These are phyloP conservation scores for Plectropomus leopardus DNA, from an alignment of 2,113 vertebrate genomes.

Conservation along the genomic window DNA sequence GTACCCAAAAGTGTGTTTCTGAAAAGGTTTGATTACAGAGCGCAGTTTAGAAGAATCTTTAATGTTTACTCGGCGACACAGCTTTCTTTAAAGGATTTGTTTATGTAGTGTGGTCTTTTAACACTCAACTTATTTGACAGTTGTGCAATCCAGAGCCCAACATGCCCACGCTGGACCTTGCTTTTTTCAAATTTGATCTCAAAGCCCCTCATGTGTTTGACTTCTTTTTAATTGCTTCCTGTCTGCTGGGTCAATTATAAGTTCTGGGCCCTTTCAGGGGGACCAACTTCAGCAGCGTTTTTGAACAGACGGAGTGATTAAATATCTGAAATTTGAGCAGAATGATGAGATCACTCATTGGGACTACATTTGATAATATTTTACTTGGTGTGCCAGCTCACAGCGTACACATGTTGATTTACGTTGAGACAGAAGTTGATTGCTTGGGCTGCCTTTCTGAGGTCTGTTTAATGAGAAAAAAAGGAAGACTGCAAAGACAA, in stretches of 20 bases:
- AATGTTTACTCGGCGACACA: slow-evolving; percentile 73
- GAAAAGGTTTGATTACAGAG: slow-evolving; percentile 41
- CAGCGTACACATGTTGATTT: slow-evolving; percentile 51
- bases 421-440: slow-evolving; percentile 48
- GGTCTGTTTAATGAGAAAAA: slow-evolving; percentile 43
- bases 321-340: slow-evolving; percentile 77
- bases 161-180: slow-evolving; percentile 59
- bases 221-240: slow-evolving; percentile 87
- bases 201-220: slow-evolving; percentile 82
- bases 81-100: slow-evolving; percentile 82
- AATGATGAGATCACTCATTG: slow-evolving; percentile 72
- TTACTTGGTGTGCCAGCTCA: slow-evolving; percentile 60
- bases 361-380: slow-evolving; percentile 71
- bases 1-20: slow-evolving; percentile 18
- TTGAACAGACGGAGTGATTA: slow-evolving; percentile 69
- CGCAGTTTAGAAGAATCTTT: slow-evolving; percentile 51
- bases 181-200: slow-evolving; percentile 80
- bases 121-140: slow-evolving; percentile 86
- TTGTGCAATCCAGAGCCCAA: slow-evolving; percentile 85
- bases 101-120: slow-evolving; percentile 80
- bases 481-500: slow-evolving; percentile 35
- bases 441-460: slow-evolving; percentile 38
- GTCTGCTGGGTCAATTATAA: slow-evolving; percentile 83
- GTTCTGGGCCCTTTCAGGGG: slow-evolving; percentile 60
- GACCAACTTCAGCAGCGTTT: slow-evolving; percentile 49